Evolutionary conservation across 2,797 vertebrate genomes (phyloP), one percentile per base, ranked within the genome.

Genomic region (Poeciliopsis gracilis): DNA sequence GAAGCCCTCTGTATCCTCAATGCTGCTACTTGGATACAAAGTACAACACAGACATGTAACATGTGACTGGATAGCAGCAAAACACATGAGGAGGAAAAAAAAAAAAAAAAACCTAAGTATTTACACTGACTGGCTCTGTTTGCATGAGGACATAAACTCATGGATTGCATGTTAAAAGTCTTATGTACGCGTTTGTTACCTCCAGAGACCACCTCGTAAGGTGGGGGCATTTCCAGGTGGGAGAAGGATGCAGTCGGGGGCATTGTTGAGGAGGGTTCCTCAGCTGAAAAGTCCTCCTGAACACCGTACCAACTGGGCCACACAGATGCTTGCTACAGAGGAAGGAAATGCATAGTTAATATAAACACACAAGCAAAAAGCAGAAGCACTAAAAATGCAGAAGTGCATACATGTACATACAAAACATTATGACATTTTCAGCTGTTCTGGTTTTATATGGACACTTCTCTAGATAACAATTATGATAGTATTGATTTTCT

Each of bases 251-350:
- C 91, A n/a, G 95, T 93, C n/a, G 95, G 95, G 38, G 96, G 95
- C 69, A 95, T 88, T 13, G 94, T 86, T 41, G 95, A 86, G 36
- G 96, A 94, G 23, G 96, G 94, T 86, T 97, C 96, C 4, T 96
- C 96, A 59, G 95, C 90, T 0, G 96, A 96, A 77, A 91, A 86
- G 66, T 97, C 96, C 23, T 97, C 96, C 87, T 96, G 95, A 67
- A 95, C 94, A 3, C 95, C 94, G 4, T 96, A 96, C 96, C 95
- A 96, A 76, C 94, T 96, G 5, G 95, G 95, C 96, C 96, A 97
- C 77, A 96, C 92, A 7, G 95, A 96, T 1, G 95, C 95, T 95
- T 97, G 92, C 86, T 93, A 10, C 7, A 81, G 67, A 61, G 72
- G 51, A 82, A 69, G 53, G 49, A 76, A 73, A 82, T n/a, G 9